These are phyloP conservation scores for Candidula unifasciata DNA, from an alignment of 2,888 invertebrate genomes.

Conservation along the genomic window DNA sequence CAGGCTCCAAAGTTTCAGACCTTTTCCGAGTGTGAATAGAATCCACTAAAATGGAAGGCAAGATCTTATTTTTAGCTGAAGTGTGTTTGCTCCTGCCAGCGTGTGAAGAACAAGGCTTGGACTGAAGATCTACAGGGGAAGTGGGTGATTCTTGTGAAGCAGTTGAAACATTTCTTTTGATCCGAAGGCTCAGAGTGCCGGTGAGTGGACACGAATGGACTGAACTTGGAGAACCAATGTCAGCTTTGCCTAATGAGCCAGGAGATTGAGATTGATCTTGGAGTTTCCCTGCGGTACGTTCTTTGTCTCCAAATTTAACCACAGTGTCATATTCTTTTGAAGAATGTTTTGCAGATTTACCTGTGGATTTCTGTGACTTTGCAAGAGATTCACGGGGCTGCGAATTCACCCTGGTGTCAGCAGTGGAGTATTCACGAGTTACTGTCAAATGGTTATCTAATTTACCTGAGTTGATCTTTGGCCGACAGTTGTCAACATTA, in stretches of 20 bases:
- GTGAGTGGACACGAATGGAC: constrained; percentile 25
- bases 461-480: not conserved
- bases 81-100: not conserved
- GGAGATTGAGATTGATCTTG: constrained; percentile 16
- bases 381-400: not conserved
- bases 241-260: constrained; percentile 20
- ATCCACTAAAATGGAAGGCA: constrained; percentile 21
- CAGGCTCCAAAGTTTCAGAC: not conserved
- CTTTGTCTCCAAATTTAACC: not conserved
- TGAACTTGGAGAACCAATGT: constrained; percentile 19
- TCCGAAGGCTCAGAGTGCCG: not conserved
- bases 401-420: not conserved
- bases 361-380: not conserved
- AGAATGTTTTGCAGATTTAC: not conserved
- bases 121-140: constrained; percentile 4
- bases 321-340: not conserved
- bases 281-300: not conserved
- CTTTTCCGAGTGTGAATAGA: constrained; percentile 13
- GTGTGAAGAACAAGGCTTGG: constrained; percentile 10
- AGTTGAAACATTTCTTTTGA: not conserved
- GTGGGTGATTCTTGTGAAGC: constrained; percentile 2
- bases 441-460: not conserved
- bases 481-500: not conserved
- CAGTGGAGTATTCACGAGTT: not conserved
- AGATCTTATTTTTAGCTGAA: not conserved